Base-by-base conservation (phyloP, 2,888 invertebrate genomes). In the Ectropis crepuscularia region DNA sequence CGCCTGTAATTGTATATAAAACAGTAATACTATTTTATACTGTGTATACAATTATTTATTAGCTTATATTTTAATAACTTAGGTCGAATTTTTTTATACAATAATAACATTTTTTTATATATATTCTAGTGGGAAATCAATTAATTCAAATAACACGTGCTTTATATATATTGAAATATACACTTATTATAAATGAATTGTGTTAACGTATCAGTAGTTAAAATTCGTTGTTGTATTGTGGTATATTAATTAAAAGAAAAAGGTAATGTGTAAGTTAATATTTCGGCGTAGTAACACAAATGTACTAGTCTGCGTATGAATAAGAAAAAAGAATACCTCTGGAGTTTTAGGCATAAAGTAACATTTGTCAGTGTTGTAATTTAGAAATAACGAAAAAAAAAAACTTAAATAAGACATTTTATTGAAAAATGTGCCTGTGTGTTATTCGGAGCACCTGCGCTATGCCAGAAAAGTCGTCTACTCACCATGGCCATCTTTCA, bases 241-340 rank as follows among this genome's bases (percentile, higher is more conserved):
- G 59, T 43, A 11, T 43, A 16, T 57, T 28, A 28, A 28, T 28
- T 28, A 28, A 28, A 28, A 28, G 4, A 28, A 4, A 58, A 39
- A 55, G 51, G 45, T 50, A 55, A 53, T 58, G 38, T 28, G 11
- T 55, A 16, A 54, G 61, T 58, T 48, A 28, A 49, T 51, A 42
- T 65, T 68, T 69, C 16, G 66, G 68, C 66, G 63, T 82, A 85
- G 81, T 77, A 86, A 86, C 85, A 89, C 83, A 86, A 83, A 83
- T 80, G 81, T 80, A 86, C 90, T 90, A 91, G 90, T 91, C 90
- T 88, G 85, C 72, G 76, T 78, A 55, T 70, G 61, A 59, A 57
- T 67, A 60, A 63, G 59, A 72, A 71, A 28, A 45, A 81, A 79
- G 80, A 79, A 86, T 90, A 90, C 89, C 89, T 90, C 89, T 86